Base-by-base conservation (phyloP, 2,888 invertebrate genomes). In the Drosophila rellima region DNA sequence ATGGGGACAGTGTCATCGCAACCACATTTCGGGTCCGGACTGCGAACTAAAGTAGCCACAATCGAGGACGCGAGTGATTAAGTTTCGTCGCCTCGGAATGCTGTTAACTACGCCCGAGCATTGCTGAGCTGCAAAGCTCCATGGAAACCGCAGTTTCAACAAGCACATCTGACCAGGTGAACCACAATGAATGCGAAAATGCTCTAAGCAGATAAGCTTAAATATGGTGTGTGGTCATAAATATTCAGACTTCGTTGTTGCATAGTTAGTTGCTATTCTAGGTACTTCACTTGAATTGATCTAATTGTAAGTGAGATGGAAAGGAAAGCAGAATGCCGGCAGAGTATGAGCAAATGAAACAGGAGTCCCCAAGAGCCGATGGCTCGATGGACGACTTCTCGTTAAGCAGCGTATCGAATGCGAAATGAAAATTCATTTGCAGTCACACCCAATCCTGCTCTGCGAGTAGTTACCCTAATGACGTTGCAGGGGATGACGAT, bases 401-500 rank as follows among this genome's bases (percentile, higher is more conserved):
- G 69, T 55, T 63, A 75, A 78, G 74, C 65, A 64, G 78, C 88
- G 73, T 78, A 60, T 60, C 83, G 70, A 84, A 88, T 50, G 69
- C 56, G 45, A 70, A 80, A 83, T 79, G 70, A 66, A 70, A 82
- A 82, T 78, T 80, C 72, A 86, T 83, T 86, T 80, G 57, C 60
- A 74, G 77, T 70, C 80, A 66, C 78, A 72, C 75, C 86, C 82
- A 70, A 56, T 70, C 39, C 56, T 23, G 42, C 17, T 40, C 10
- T 51, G 3, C 50, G 11, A 31, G 39, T 45, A 47, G 54, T 57
- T 74, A 39, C 40, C 60, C 39, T 63, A 63, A 67, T 70, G 59
- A 57, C 51, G 33, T n/a, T 35, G 37, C 65, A 23, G 37, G 57
- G 67, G 64, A 52, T 72, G 64, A 20, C 40, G 48, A 56, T 56